Base-by-base conservation (phyloP, 2,113 vertebrate species). In the Apistogramma diplotaenia region DNA sequence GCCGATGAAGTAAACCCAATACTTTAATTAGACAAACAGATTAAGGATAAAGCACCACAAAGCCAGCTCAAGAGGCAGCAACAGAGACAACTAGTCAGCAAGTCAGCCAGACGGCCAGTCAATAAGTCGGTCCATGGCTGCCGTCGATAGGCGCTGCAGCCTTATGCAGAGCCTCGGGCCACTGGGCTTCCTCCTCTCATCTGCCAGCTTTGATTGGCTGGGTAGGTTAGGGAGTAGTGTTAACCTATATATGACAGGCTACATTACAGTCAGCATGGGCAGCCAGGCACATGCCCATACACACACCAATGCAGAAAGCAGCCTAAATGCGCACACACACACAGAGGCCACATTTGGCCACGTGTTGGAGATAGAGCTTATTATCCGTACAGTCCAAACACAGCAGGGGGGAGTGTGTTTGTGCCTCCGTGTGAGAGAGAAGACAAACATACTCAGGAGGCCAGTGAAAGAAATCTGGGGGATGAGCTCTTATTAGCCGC, bases 171-270 rank as follows among this genome's bases (percentile, higher is more conserved):
- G 94, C 96, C 95, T 89, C 53, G 78, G 95, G 96, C 94, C 89
- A 58, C 54, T 76, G 87, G 61, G 84, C 74, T 77, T 82, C 81
- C 92, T 94, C 94, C 84, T 78, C 84, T 79, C 85, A 23, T 79
- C 81, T 40, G 80, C 71, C 25, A 74, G 40, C 85, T 83, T 71
- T 79, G 86, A 93, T 92, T 87, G 91, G 91, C 84, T 82, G 84
- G 70, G 31, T 87, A 90, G 93, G 94, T 96, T 95, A 94, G 95
- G 91, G 91, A 96, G 95, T 94, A 85, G 87, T 65, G 88, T 65
- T 94, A 96, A 96, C 96, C 97, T 96, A 97, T 93, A 96, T 98
- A 96, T 94, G 96, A 98, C 96, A 97, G 94, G 85, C 91, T 87
- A 84, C 89, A 96, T 97, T 95, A 97, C 91, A 95, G 95, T 96